Conservation (phyloP, 2,797 vertebrate genomes). For the Heteromormyrus szaboi region DNA sequence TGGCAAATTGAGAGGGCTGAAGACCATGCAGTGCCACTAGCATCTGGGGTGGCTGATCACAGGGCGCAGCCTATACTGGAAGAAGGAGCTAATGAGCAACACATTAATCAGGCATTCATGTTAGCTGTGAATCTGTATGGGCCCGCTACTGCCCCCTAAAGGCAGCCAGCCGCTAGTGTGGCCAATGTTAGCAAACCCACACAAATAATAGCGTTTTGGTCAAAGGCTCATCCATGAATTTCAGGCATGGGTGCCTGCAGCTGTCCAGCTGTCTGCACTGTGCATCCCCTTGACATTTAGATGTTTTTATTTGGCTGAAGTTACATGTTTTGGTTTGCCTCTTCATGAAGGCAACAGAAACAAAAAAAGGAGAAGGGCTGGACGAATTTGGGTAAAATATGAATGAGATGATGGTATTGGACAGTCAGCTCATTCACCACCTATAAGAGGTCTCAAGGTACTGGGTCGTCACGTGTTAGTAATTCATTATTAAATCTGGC, state of each 20-base stretch:
- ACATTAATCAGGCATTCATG: neutral
- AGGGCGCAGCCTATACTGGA: constrained; percentile 28
- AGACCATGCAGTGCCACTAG: constrained; percentile 64
- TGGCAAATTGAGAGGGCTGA: constrained; percentile 79
- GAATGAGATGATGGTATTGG: neutral
- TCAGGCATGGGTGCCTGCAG: neutral
- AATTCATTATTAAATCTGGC: neutral
- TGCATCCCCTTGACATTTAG: neutral
- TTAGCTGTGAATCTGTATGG: neutral
- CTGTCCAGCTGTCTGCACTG: neutral
- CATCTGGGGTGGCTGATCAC: constrained; percentile 7
- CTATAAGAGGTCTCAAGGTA: neutral
- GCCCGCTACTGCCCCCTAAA: neutral
- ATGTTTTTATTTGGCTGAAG: neutral
- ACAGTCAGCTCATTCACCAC: neutral
- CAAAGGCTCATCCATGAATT: neutral
- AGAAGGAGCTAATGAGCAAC: constrained; percentile 42
- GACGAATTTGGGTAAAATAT: neutral
- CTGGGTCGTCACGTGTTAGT: neutral
- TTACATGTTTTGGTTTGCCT: neutral
- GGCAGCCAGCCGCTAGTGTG: neutral
- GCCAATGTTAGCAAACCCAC: neutral
- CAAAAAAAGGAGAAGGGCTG: neutral
- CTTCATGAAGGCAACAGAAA: neutral
- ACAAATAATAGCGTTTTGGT: neutral